Evolutionary conservation across 1,140 invertebrate species (phyloP), one percentile per base, ranked within the genome.

Genomic region (Coelopa frigida): DNA sequence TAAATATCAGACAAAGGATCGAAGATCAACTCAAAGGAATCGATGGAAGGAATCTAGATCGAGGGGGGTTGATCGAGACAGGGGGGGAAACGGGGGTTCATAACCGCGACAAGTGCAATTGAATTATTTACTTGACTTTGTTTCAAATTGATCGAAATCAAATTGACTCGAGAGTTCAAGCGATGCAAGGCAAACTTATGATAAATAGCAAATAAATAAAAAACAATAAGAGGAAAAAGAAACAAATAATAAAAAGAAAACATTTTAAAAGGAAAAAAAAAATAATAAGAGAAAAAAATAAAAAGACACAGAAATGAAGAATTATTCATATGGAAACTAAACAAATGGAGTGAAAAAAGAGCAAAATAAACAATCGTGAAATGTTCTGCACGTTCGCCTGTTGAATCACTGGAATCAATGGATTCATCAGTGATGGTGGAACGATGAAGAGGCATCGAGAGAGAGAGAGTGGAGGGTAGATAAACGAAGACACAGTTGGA

Each of bases 111-210:
- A 38, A 47, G 46, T 47, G 37, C 46, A 47, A 47, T 47, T 41
- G 38, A 47, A 47, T 47, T 41, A 47, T 47, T 47, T 41, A 41
- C 46, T 47, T 40, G 24, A 22, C 6, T 27, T n/a, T n/a, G n/a
- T n/a, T n/a, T n/a, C 38, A 37, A 46, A 46, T 46, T 37, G 23
- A 46, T 46, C 38, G 44, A 36, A 29, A 29, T 36, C 7, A 46
- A 46, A 24, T 46, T 27, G 31, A 37, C 26, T 46, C 26, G 18
- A 46, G 35, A 46, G 44, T 46, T 46, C 44, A 46, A 22, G 27
- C 5, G 26, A 31, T n/a, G n/a, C n/a, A n/a, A 26, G 24, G 40
- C 40, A 42, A 42, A 42, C 21, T 29, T 10, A 29, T 14, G 14
- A 29, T 29, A 14, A 29, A 29, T 29, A 29, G 14, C 8, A 29